Conservation (phyloP, 2,113 vertebrate species). For the Elephas maximus region DNA sequence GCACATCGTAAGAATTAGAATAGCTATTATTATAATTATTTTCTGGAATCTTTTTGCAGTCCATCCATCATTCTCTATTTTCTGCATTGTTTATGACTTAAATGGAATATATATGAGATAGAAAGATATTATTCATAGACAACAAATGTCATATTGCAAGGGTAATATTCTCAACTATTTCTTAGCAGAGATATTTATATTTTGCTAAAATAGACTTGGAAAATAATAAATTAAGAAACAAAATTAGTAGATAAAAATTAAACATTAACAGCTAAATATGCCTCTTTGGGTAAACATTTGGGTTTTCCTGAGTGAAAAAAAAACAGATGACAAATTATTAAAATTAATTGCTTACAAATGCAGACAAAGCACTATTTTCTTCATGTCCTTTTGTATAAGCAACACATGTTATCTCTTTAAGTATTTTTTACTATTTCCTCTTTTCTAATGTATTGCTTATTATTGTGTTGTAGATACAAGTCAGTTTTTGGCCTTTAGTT, state of each 20-base stretch:
- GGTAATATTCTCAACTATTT: constrained; percentile 49
- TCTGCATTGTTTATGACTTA: constrained; percentile 68
- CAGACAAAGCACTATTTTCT: constrained; percentile 16
- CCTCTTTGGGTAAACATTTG: not conserved
- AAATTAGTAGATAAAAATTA: constrained; percentile 53
- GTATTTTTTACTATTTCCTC: constrained; percentile 14
- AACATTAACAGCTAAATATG: constrained; percentile 1
- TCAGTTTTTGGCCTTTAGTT: not conserved
- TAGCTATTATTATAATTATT: constrained; percentile 79
- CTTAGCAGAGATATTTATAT: constrained; percentile 53
- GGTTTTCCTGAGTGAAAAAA: constrained; percentile 51
- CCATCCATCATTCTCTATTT: constrained; percentile 64
- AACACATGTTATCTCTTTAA: not conserved
- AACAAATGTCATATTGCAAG: constrained; percentile 56
- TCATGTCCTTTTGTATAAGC: not conserved
- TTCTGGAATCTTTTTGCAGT: constrained; percentile 71
- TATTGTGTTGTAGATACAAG: not conserved
- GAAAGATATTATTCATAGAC: constrained; percentile 66
- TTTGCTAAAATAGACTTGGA: constrained; percentile 55
- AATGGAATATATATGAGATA: constrained; percentile 39
- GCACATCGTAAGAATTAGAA: constrained; percentile 70
- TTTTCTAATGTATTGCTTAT: constrained; percentile 3
- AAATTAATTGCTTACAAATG: constrained; percentile 28
- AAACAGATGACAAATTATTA: not conserved
- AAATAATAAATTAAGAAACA: constrained; percentile 10